phyloP scores from a whole-genome alignment of 2,888 invertebrate genomes.

The Sceliomorpha sp. region DNA sequence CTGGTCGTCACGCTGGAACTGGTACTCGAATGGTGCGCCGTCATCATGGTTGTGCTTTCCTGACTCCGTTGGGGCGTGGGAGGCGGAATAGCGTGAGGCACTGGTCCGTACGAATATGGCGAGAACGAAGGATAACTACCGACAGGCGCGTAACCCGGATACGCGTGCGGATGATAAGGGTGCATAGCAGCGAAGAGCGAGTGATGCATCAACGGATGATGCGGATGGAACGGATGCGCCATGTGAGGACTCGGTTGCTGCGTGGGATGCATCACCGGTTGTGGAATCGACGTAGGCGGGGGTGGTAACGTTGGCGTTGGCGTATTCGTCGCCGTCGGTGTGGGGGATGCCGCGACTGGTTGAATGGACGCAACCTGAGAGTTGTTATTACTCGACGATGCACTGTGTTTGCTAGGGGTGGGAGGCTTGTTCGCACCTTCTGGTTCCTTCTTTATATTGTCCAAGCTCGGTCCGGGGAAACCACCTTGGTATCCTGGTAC shows the following conservation, averaged over 20 bases:
- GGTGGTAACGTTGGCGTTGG: slow-evolving; percentile 84
- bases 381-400: slow-evolving; percentile 63
- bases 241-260: slow-evolving; percentile 86
- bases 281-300: slow-evolving; percentile 85
- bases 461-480: slow-evolving; percentile 85
- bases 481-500: slow-evolving; percentile 87
- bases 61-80: slow-evolving; percentile 80
- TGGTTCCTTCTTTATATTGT: slow-evolving; percentile 88
- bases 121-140: slow-evolving; percentile 77
- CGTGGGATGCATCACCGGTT: slow-evolving; percentile 87
- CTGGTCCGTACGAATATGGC: slow-evolving; percentile 87
- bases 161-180: slow-evolving; percentile 84
- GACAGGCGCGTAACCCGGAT: slow-evolving; percentile 79
- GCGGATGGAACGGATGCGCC: slow-evolving; percentile 87
- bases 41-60: slow-evolving; percentile 86
- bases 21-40: slow-evolving; percentile 85
- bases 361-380: slow-evolving; percentile 69
- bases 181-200: slow-evolving; percentile 86
- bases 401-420: slow-evolving; percentile 75
- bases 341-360: slow-evolving; percentile 74
- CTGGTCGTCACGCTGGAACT: slow-evolving; percentile 86
- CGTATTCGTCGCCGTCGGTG: slow-evolving; percentile 82
- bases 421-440: slow-evolving; percentile 81
- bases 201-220: slow-evolving; percentile 86
- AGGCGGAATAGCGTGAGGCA: slow-evolving; percentile 87